Evolutionary conservation across 2,113 vertebrate species (phyloP).

Genomic region (Festucalex cinctus): DNA sequence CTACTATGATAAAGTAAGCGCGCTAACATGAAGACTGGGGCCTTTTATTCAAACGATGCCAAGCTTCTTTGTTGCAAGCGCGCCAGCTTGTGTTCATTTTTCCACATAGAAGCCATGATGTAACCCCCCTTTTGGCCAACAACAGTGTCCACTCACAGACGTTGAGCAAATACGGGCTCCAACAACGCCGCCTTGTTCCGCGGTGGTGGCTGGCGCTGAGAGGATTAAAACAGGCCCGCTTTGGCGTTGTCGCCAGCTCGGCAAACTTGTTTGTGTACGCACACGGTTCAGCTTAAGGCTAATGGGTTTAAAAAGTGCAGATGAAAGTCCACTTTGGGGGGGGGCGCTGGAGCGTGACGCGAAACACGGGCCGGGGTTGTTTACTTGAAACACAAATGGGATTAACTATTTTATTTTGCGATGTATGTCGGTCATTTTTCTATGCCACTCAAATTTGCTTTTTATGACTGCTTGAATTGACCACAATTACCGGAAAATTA

Average conservation of each 20-base stretch:
- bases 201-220: slow-evolving; percentile 54
- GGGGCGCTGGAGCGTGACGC: not conserved
- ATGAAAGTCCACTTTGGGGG: not conserved
- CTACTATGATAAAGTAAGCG: not conserved
- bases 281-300: slow-evolving; percentile 28
- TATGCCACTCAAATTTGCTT: no score
- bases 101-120: slow-evolving; percentile 66
- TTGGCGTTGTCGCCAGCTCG: slow-evolving; percentile 29
- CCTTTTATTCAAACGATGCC: not conserved
- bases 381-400: not conserved
- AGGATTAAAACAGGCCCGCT: slow-evolving; percentile 67
- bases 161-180: slow-evolving; percentile 63
- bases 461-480: no score
- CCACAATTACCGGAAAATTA: not conserved
- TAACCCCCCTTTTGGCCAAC: slow-evolving; percentile 61
- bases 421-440: no score
- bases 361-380: not conserved
- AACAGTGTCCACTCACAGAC: slow-evolving; percentile 59
- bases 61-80: not conserved
- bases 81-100: slow-evolving; percentile 47
- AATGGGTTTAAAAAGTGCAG: slow-evolving; percentile 22
- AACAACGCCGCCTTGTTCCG: slow-evolving; percentile 75
- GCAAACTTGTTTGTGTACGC: slow-evolving; percentile 33
- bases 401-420: no score
- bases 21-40: not conserved